Percentiles rank a stretch among this genome's conserved stretches.
These are phyloP conservation scores for Pipistrellus pipistrellus DNA, from an alignment of 2,797 vertebrate genomes.

Conservation along the genomic window DNA sequence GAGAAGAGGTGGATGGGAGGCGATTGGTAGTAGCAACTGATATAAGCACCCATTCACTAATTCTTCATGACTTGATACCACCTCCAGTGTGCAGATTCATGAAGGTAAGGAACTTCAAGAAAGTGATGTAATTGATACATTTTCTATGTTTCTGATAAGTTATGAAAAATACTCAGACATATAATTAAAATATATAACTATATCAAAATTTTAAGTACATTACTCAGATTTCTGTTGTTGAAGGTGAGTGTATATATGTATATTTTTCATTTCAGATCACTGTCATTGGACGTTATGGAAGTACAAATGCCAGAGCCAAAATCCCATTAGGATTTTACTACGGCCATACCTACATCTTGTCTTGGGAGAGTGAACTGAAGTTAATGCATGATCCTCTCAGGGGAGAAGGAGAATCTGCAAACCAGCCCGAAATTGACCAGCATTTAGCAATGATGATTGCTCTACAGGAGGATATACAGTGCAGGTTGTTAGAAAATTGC, in stretches of 20 bases:
- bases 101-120: conserved; percentile 92
- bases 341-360: conserved; percentile 98
- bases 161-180: not conserved
- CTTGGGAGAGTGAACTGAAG: conserved; percentile 98
- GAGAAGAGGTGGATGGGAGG: conserved; percentile 98
- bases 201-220: conserved; percentile 33
- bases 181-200: not conserved
- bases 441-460: conserved; percentile 99
- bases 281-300: conserved; percentile 98
- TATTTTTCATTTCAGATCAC: conserved; percentile 93
- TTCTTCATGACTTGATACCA: conserved; percentile 97
- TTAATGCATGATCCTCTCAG: conserved; percentile 97
- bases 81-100: conserved; percentile 99
- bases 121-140: not conserved
- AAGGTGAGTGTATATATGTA: not conserved
- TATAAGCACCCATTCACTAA: conserved; percentile 98
- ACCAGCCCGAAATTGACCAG: conserved; percentile 97
- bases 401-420: conserved; percentile 94
- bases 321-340: conserved; percentile 99
- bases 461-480: conserved; percentile 98
- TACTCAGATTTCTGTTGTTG: conserved; percentile 11
- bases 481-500: conserved; percentile 91
- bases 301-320: conserved; percentile 99
- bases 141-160: conserved; percentile 44
- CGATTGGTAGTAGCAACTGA: conserved; percentile 98